Evolutionary conservation across 2,797 vertebrate genomes (phyloP).

Genomic region (Margarornis squamiger): DNA sequence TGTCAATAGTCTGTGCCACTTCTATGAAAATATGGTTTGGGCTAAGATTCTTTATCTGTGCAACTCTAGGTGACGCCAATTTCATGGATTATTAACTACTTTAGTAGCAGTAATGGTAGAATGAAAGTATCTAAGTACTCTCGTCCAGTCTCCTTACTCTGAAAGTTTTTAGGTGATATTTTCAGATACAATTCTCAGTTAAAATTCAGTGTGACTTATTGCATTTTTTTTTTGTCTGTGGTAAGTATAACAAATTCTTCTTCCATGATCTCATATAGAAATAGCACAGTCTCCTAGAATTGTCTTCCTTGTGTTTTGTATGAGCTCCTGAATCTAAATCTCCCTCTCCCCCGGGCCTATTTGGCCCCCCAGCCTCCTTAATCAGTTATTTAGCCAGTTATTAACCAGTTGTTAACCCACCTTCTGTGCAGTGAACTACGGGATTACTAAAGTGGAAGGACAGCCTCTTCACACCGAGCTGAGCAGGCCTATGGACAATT

Average conservation of each 20-base stretch:
- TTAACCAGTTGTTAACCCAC: conserved; percentile 33
- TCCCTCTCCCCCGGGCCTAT: neutral
- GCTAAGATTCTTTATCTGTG: conserved; percentile 14
- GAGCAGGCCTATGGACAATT: conserved; percentile 86
- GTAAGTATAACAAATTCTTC: neutral
- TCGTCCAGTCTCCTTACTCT: neutral
- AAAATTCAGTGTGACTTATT: neutral
- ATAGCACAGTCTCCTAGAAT: neutral
- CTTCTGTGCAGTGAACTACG: conserved; percentile 81
- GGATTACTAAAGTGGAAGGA: conserved; percentile 86
- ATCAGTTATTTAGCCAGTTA: neutral
- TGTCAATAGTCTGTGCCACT: neutral
- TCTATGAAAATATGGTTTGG: neutral
- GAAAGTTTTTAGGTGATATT: neutral
- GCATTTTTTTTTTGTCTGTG: neutral
- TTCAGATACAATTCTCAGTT: neutral
- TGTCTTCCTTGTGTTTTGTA: neutral
- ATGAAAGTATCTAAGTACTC: neutral
- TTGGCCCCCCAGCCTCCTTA: no score
- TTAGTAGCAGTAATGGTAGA: neutral
- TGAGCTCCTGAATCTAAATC: neutral
- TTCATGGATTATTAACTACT: conserved; percentile 41
- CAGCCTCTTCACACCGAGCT: conserved; percentile 85
- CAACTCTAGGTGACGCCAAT: neutral
- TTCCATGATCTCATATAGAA: accelerated